These are phyloP conservation scores for Colaptes auratus DNA, from an alignment of 2,113 vertebrate genomes.

Conservation along the genomic window DNA sequence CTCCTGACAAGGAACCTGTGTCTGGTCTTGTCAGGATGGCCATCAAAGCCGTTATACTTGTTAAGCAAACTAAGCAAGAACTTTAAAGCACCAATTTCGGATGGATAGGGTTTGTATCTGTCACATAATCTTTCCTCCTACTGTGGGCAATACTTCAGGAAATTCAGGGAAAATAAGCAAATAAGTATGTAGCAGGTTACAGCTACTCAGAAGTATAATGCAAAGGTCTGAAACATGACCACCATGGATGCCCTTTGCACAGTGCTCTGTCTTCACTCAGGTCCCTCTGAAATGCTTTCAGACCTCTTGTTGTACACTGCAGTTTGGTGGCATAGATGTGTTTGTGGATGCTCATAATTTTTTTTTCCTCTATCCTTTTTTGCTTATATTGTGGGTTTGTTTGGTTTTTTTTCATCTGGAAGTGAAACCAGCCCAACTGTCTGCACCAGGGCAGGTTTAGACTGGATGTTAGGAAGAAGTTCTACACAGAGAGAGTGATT, in stretches of 20 bases:
- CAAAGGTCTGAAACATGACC: not conserved
- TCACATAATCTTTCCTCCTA: not conserved
- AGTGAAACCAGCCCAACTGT: not conserved
- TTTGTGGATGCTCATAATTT: not conserved
- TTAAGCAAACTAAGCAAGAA: conserved; percentile 11
- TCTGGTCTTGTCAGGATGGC: not conserved
- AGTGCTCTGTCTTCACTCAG: not conserved
- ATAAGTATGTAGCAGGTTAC: not conserved
- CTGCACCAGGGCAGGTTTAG: no score
- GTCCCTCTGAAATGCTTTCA: not conserved
- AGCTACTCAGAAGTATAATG: not conserved
- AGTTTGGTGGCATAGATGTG: not conserved
- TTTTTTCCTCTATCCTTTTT: not conserved
- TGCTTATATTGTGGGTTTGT: not conserved
- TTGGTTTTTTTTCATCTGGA: not conserved
- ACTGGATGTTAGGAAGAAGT: no score
- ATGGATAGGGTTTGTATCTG: not conserved
- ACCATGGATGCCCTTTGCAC: not conserved
- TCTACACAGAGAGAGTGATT: no score
- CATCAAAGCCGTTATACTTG: conserved; percentile 17
- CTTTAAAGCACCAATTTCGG: not conserved
- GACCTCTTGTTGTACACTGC: not conserved
- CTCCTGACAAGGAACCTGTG: not conserved
- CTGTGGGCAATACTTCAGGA: not conserved
- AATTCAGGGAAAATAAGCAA: not conserved